A percentile compares a stretch with the other conserved stretches of the same genome.
Evolutionary conservation across 2,113 vertebrate species (phyloP).

Genomic region (Uropsilus gracilis): DNA sequence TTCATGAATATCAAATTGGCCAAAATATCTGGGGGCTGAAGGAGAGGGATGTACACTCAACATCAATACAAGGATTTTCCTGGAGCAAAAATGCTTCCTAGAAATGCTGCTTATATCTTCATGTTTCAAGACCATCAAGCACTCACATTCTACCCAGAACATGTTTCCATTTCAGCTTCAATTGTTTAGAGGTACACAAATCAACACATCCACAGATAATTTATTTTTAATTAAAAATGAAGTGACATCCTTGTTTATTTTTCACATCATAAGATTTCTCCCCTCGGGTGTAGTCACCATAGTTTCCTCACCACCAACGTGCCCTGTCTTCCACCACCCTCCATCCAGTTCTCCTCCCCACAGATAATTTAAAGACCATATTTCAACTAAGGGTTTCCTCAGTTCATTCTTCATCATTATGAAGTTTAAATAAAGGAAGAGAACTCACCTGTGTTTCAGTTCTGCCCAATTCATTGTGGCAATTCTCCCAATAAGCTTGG

Average conservation of each 20-base stretch:
- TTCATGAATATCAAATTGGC: neutral
- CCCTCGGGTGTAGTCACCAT: too few relatives aligned
- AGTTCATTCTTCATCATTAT: neutral
- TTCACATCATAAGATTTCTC: too few relatives aligned
- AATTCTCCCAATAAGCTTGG: neutral
- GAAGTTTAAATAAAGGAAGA: neutral
- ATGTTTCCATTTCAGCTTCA: neutral
- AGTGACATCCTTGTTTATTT: too few relatives aligned
- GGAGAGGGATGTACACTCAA: neutral
- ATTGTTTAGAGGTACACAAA: neutral
- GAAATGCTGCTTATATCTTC: neutral
- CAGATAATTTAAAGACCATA: neutral
- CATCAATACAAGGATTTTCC: neutral
- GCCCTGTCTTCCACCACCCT: too few relatives aligned
- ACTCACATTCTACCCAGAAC: neutral
- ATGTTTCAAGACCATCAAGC: neutral
- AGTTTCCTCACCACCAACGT: too few relatives aligned
- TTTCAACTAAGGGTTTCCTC: neutral
- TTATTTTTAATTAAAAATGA: neutral
- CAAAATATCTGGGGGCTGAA: neutral
- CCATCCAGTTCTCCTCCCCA: neutral
- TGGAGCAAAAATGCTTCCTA: neutral
- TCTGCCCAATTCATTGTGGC: neutral
- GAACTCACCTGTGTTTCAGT: neutral
- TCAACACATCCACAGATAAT: neutral